Evolutionary conservation across 1,140 invertebrate genomes (phyloP).

Genomic region (honey bee (Apis mellifera)): Amel_HAv3.1 CM009942.2:6303001-6303500

Average conservation of each 20-base stretch:
- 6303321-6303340: not conserved
- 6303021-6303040: constrained; percentile 43
- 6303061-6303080: not conserved
- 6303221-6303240: too few species aligned
- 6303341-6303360: constrained; percentile 42
- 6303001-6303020: constrained; percentile 45
- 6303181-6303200: too few species aligned
- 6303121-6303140: not conserved
- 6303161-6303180: not conserved
- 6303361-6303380: constrained; percentile 41
- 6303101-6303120: not conserved
- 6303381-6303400: constrained; percentile 54
- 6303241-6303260: too few species aligned
- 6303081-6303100: not conserved
- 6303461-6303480: constrained; percentile 17
- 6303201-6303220: too few species aligned
- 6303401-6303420: constrained; percentile 46
- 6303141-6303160: not conserved
- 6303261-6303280: not conserved
- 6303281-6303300: not conserved
- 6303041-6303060: too few species aligned
- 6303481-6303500: not conserved
- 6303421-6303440: constrained; percentile 49
- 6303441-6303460: constrained; percentile 53
- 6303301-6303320: not conserved